Evolutionary conservation across 1,140 invertebrate species (phyloP), one percentile per base, ranked within the genome.

Genomic region (Anagrus nilaparvatae): DNA sequence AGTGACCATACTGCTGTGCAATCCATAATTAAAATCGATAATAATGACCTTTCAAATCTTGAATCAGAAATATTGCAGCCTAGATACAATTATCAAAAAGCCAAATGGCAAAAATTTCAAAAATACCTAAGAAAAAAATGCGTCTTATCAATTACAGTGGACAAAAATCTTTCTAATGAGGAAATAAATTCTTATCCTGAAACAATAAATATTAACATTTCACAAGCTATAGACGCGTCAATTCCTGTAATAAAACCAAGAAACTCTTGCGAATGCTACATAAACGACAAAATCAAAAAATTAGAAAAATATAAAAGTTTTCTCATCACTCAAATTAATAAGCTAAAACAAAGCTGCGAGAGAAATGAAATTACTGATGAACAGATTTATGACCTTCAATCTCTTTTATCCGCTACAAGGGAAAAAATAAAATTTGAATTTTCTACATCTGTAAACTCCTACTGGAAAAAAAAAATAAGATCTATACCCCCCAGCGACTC

Each of bases 291-390:
- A 35, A 43, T 43, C 13, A 17, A 21, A 20, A 36, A 36, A 21
- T 14, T 43, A 4, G 31, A 42, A 3, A 34, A 35, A 28, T 20
- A 28, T 9, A 42, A 42, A 29, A 35, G 31, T 0, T 42, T 13
- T 10, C 12, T 41, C 6, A 25, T 34, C 19, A 20, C 39, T 6
- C 5, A 3, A 16, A 4, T 40, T 3, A 40, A 40, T 18, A 27
- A 18, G n/a, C n/a, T n/a, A n/a, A n/a, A n/a, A n/a, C n/a, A n/a
- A n/a, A n/a, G n/a, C n/a, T n/a, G n/a, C n/a, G n/a, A n/a, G n/a
- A n/a, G n/a, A n/a, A n/a, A n/a, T n/a, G n/a, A n/a, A n/a, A n/a
- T n/a, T n/a, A n/a, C n/a, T n/a, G n/a, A n/a, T n/a, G n/a, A n/a
- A n/a, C n/a, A n/a, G n/a, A n/a, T n/a, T n/a, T n/a, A n/a, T n/a